Evolutionary conservation across 2,797 vertebrate species (phyloP).

Genomic region (Scarus forsteni): DNA sequence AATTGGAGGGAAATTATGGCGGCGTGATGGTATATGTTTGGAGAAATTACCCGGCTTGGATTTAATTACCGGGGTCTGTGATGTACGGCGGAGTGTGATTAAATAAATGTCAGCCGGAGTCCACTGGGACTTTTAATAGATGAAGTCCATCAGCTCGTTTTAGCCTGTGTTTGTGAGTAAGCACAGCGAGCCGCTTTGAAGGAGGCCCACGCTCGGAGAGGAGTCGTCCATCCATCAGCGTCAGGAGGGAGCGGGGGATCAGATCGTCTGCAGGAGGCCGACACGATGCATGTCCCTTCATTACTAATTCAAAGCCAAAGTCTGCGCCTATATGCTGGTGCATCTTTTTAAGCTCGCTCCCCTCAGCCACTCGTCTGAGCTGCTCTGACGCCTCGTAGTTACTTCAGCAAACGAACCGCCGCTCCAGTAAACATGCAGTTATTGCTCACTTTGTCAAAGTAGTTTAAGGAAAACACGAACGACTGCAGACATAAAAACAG

Average conservation of each 20-base stretch:
- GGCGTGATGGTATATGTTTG: slow-evolving; percentile 16
- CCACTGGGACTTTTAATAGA: slow-evolving; percentile 46
- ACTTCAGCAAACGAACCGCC: background rate
- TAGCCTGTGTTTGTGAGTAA: slow-evolving; percentile 40
- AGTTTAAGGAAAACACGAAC: slow-evolving; percentile 1
- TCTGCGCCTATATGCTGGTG: background rate
- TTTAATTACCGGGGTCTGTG: slow-evolving; percentile 20
- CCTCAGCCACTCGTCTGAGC: background rate
- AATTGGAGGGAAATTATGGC: slow-evolving; percentile 23
- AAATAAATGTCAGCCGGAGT: slow-evolving; percentile 39
- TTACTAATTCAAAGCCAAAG: slow-evolving; percentile 3
- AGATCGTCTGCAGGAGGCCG: slow-evolving; percentile 1
- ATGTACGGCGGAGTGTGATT: slow-evolving; percentile 17
- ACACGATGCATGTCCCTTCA: background rate
- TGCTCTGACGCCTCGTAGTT: background rate
- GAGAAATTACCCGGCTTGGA: slow-evolving; percentile 10
- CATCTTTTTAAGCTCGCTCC: slow-evolving; percentile 2
- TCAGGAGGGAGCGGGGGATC: slow-evolving; percentile 23
- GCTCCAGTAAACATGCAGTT: background rate
- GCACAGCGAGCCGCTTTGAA: slow-evolving; percentile 33
- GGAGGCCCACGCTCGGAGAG: slow-evolving; percentile 19
- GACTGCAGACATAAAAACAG: background rate
- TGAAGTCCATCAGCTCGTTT: slow-evolving; percentile 39
- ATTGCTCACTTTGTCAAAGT: background rate
- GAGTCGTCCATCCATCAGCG: slow-evolving; percentile 14